Percentiles rank a stretch among this genome's conserved stretches.
Evolutionary conservation across 2,113 vertebrate species (phyloP).

Genomic region (Penelope pileata): DNA sequence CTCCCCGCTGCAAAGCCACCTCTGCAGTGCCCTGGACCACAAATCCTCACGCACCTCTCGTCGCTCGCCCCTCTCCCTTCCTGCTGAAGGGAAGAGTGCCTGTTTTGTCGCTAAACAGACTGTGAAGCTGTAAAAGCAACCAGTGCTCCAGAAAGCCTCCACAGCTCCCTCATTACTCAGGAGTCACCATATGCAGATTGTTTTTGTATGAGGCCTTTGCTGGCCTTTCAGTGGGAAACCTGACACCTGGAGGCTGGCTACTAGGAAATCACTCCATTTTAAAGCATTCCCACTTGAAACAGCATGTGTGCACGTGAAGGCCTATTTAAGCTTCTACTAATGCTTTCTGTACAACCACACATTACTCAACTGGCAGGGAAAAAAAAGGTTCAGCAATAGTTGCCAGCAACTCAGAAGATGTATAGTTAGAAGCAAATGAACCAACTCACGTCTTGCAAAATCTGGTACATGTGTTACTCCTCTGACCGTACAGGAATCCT

Average conservation of each 20-base stretch:
- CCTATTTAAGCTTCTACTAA: constrained; percentile 4
- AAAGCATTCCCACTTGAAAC: constrained; percentile 35
- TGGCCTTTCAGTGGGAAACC: constrained; percentile 18
- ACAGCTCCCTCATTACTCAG: background rate
- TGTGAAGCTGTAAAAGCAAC: background rate
- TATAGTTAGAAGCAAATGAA: constrained; percentile 34
- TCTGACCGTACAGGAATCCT: background rate
- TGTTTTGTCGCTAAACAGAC: background rate
- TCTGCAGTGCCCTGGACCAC: background rate
- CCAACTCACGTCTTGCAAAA: background rate
- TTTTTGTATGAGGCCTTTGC: constrained; percentile 9
- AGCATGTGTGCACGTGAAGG: background rate
- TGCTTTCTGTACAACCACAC: constrained; percentile 8
- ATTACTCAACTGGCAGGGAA: background rate
- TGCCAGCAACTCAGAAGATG: constrained; percentile 6
- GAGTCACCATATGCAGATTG: constrained; percentile 3
- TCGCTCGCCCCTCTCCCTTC: background rate
- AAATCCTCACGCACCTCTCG: background rate
- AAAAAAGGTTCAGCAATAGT: background rate
- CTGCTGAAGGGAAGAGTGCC: background rate
- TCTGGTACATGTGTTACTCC: background rate
- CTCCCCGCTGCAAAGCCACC: constrained; percentile 68
- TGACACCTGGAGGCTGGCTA: constrained; percentile 50
- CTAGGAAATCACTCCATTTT: constrained; percentile 7
- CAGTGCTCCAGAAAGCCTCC: background rate